Evolutionary conservation across 30 jellyfish, hydroid and myxozoan species (phyloP), one percentile per base, ranked within the genome.

Genomic region (Pelagia noctiluca): DNA sequence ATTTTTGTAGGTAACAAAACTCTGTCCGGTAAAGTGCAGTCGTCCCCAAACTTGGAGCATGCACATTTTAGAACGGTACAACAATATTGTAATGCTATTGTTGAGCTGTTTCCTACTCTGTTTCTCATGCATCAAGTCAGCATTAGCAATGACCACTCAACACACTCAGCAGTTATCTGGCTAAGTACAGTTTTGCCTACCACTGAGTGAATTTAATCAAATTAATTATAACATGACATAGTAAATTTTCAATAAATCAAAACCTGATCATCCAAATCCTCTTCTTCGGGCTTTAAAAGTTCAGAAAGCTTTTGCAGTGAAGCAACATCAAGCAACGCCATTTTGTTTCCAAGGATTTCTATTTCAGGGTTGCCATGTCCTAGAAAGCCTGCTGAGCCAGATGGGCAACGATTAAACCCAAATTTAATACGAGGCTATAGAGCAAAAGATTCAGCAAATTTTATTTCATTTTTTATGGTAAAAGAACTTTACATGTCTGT

Each of bases 271-370:
- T 80, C 78, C 31, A 36, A 68, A 32, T 64, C 64, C 10, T 65
- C 90, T 19, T 65, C 75, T 32, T 65, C 33, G 10, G 71, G 75
- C 57, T 64, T 48, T 66, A 80, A 53, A 31, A 80, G 84, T 50
- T 80, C 76, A 18, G 84, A 71, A 23, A 80, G 90, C 34, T 80
- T 65, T 60, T 80, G 83, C 22, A 80, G 29, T n/a, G 90, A 72
- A 4, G 52, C 29, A 22, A 26, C 84, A 48, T 42, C 90, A 21
- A 62, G 16, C 7, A 52, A 22, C 81, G 90, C 90, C 90, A 80
- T 80, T 50, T 80, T 80, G 90, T 80, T 26, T 63, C 90, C 78
- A 80, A 65, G 75, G 42, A 49, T 48, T 26, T 24, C 35, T 79
- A 16, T 57, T 61, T 8, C 25, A 1, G 72, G 29, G 89, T 50